phyloP scores from a whole-genome alignment of 2,113 vertebrate species.

The Hiodon alosoides region DNA sequence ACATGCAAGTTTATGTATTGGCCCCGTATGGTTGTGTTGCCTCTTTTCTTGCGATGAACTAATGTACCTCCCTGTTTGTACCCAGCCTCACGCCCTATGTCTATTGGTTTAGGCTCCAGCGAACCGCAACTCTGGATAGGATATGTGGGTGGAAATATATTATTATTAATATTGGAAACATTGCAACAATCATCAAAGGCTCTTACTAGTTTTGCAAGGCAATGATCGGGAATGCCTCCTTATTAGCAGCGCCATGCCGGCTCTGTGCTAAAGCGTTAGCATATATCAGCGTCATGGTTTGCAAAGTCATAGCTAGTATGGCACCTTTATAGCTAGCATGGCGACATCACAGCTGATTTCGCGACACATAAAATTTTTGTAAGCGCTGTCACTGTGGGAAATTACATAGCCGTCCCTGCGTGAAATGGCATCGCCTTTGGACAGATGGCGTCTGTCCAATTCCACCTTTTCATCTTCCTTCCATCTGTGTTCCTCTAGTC shows the following conservation, averaged over 20 bases:
- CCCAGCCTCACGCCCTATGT: background rate
- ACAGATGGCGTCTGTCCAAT: background rate
- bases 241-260: background rate
- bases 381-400: too few relatives aligned
- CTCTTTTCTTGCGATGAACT: background rate
- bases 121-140: too few relatives aligned
- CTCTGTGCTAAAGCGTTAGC: background rate
- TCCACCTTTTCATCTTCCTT: background rate
- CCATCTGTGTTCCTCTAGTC: conserved; percentile 11
- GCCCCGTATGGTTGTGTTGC: too few relatives aligned
- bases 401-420: background rate
- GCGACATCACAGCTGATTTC: background rate
- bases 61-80: background rate
- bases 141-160: too few relatives aligned
- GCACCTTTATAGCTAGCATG: too few relatives aligned
- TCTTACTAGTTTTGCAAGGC: too few relatives aligned
- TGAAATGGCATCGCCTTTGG: background rate
- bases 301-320: too few relatives aligned
- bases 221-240: background rate
- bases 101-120: too few relatives aligned
- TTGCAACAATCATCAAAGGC: too few relatives aligned
- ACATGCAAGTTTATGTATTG: too few relatives aligned
- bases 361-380: background rate
- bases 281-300: too few relatives aligned
- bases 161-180: too few relatives aligned